Evolutionary conservation across 2,797 vertebrate species (phyloP).

Genomic region (Acipenser ruthenus): DNA sequence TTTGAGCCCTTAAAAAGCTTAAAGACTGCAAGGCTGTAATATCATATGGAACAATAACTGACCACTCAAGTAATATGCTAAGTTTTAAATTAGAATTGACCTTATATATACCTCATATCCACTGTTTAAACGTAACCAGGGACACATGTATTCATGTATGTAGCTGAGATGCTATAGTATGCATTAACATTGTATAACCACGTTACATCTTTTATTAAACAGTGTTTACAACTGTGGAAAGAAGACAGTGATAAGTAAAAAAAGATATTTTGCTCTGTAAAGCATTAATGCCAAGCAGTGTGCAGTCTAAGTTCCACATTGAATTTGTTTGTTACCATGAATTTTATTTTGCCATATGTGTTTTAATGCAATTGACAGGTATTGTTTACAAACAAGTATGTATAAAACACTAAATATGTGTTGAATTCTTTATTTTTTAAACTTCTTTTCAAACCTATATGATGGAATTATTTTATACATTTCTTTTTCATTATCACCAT

Average conservation of each 20-base stretch:
- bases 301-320: conserved; percentile 66
- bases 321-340: conserved; percentile 53
- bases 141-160: conserved; percentile 68
- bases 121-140: conserved; percentile 65
- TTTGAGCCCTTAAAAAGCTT: conserved; percentile 43
- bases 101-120: conserved; percentile 77
- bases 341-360: conserved; percentile 69
- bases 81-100: conserved; percentile 65
- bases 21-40: conserved; percentile 57
- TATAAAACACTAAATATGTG: conserved; percentile 74
- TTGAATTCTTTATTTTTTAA: conserved; percentile 35
- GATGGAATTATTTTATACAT: conserved; percentile 64
- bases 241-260: conserved; percentile 54
- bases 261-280: conserved; percentile 52
- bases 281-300: conserved; percentile 66
- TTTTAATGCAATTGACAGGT: conserved; percentile 75
- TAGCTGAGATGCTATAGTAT: conserved; percentile 84
- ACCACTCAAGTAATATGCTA: conserved; percentile 57
- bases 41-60: conserved; percentile 59
- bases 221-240: conserved; percentile 73
- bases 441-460: conserved; percentile 57
- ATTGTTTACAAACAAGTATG: conserved; percentile 70
- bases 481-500: conserved; percentile 61
- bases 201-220: conserved; percentile 79
- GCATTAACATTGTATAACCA: conserved; percentile 87